These are phyloP conservation scores for Drosophila prolongata DNA, from an alignment of 2,888 invertebrate genomes.

Conservation along the genomic window DNA sequence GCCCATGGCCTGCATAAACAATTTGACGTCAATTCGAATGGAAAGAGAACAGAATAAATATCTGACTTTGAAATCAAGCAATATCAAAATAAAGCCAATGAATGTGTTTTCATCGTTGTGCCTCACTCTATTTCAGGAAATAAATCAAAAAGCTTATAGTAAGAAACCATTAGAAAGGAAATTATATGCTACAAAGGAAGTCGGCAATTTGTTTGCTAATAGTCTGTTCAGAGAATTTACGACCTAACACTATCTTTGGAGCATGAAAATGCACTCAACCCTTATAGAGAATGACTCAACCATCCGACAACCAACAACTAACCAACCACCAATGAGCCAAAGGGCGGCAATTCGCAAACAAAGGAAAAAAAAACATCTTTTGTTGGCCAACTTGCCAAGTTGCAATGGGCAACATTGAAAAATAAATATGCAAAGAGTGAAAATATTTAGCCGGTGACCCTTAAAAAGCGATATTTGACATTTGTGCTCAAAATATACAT, in stretches of 20 bases:
- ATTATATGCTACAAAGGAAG: constrained; percentile 12
- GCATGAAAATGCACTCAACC: constrained; percentile 51
- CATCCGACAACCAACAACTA: constrained; percentile 29
- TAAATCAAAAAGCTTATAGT: constrained; percentile 39
- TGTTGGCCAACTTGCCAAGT: constrained; percentile 34
- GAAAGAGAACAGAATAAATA: constrained; percentile 33
- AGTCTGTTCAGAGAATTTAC: constrained; percentile 17
- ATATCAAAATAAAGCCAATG: constrained; percentile 33
- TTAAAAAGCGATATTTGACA: constrained; percentile 80
- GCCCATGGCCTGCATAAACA: constrained; percentile 66
- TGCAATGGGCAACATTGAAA: constrained; percentile 60
- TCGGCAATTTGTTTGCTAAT: constrained; percentile 24
- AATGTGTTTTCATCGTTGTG: constrained; percentile 17
- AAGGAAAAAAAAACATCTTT: constrained; percentile 1
- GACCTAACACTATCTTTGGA: constrained; percentile 9
- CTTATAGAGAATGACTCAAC: constrained; percentile 52
- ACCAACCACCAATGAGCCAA: constrained; percentile 39
- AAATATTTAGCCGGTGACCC: constrained; percentile 69
- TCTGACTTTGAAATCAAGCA: constrained; percentile 18
- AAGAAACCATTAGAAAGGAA: constrained; percentile 38
- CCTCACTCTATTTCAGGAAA: constrained; percentile 5
- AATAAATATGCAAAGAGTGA: constrained; percentile 44
- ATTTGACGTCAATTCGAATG: constrained; percentile 70
- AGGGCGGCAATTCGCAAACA: constrained; percentile 45
- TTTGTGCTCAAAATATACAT: constrained; percentile 78